Base-by-base conservation (phyloP, 2,113 vertebrate species). In the Aepyceros melampus region DNA sequence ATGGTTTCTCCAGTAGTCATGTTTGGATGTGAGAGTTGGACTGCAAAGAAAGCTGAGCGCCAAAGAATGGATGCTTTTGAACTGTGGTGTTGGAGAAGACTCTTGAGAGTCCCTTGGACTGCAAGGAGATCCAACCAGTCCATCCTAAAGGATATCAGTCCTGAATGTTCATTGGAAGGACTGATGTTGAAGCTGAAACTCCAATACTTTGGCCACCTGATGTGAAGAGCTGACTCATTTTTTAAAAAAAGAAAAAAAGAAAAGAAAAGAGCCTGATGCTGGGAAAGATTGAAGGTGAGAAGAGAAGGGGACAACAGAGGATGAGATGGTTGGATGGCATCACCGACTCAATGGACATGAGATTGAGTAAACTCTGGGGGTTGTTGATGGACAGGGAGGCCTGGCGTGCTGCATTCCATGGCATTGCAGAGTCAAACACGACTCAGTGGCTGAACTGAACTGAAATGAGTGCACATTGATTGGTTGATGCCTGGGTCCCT, bases 401-500 rank as follows among this genome's bases (percentile, higher is more conserved):
- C 67, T 71, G 19, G 19, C 8, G 0, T 71, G n/a, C n/a, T 71
- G 9, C 10, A 71, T 40, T 23, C 67, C 67, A 40, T 23, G 19
- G 67, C 2, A 5, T 40, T 23, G 19, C n/a, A 71, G 40, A 40
- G 19, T 40, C 0, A 0, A 6, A 74, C 19, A 23, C 0, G 2
- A 40, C n/a, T 23, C n/a, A 25, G 19, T 23, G 10, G 40, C n/a
- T 74, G n/a, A 40, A 74, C n/a, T 74, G 21, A 74, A 74, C 67
- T 74, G 21, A 74, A 74, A 74, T 74, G 67, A 88, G 47, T 6
- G 43, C 5, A 36, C 13, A 11, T 19, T 25, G 56, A 88, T 56
- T 90, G 19, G 11, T 36, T 81, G 86, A 87, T 7, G 23, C 9
- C 19, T 45, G 40, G 40, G 6, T 82, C 91, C 33, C 51, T 47